These are phyloP conservation scores for Neogobius melanostomus DNA, from an alignment of 2,113 vertebrate species.

Conservation along the genomic window DNA sequence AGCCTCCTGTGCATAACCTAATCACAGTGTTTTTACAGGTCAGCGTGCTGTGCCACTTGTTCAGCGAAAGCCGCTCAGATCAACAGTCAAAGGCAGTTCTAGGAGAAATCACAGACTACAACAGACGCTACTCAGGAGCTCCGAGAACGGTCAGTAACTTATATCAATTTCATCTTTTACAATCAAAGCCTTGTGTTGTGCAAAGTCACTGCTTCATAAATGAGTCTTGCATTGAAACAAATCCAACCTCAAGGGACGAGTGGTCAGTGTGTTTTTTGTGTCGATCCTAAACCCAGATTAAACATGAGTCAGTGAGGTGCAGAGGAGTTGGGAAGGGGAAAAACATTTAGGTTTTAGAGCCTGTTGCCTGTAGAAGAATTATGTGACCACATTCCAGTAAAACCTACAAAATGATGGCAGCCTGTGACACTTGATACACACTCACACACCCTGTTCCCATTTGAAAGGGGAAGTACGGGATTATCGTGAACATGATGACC, in stretches of 20 bases:
- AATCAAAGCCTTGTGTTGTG: not conserved
- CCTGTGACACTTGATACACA: slow-evolving; percentile 8
- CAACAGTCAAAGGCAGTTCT: slow-evolving; percentile 62
- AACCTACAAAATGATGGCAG: slow-evolving; percentile 13
- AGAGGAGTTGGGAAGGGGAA: not conserved
- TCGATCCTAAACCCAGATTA: too few species aligned
- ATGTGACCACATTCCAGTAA: not conserved
- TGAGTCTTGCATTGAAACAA: too few species aligned
- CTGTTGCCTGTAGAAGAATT: slow-evolving; percentile 13
- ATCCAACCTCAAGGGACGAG: too few species aligned
- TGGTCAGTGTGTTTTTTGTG: not conserved
- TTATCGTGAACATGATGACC: too few species aligned
- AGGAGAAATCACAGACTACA: slow-evolving; percentile 80
- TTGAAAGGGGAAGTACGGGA: not conserved
- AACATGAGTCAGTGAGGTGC: too few species aligned
- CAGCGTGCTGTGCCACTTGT: slow-evolving; percentile 66
- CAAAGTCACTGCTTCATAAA: too few species aligned
- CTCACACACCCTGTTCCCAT: not conserved
- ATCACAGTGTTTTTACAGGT: slow-evolving; percentile 60
- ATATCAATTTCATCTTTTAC: not conserved
- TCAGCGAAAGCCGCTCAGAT: slow-evolving; percentile 68
- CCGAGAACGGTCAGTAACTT: slow-evolving; percentile 69
- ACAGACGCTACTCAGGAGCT: slow-evolving; percentile 83
- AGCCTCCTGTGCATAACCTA: not conserved
- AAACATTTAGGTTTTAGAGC: slow-evolving; percentile 5